Evolutionary conservation across 2,113 vertebrate species (phyloP), one percentile per base, ranked within the genome.

Genomic region (Anthoscopus minutus): DNA sequence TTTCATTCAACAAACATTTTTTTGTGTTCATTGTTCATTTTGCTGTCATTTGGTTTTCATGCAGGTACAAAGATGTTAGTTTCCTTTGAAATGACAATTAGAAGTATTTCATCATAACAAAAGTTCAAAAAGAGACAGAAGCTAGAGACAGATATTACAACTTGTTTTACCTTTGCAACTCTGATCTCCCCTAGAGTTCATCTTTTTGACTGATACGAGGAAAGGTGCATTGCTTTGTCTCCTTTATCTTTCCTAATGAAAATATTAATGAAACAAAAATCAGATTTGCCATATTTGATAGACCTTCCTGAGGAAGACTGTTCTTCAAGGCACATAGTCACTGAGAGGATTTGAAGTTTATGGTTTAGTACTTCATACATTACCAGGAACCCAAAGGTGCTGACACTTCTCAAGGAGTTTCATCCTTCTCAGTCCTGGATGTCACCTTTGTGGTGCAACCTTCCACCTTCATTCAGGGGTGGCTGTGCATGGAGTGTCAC

Each of bases 1-100:
- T 88, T 96, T 87, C 79, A 73, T 96, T 92, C 76, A 73, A 11
- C 64, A 78, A 47, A 65, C 61, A 62, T 94, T 94, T 77, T 67
- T 95, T n/a, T 81, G 71, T 95, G 48, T 12, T 7, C 71, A 38
- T 92, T 87, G n/a, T n/a, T n/a, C n/a, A n/a, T n/a, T n/a, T n/a
- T n/a, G 24, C 51, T 57, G 56, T 86, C 93, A 62, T 18, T 33
- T 51, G 65, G 28, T 60, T 93, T 58, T 37, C 31, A 12, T 40
- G n/a, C 42, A 87, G 79, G 33, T 76, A 14, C 2, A 48, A 45
- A 64, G 17, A 65, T 89, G 18, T 37, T 83, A 28, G 25, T 61
- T 88, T 35, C 42, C 27, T 79, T 91, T 67, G 38, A 79, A 93
- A 54, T 30, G 35, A 25, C 13, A 35, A 2, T 82, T 61, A 40